Evolutionary conservation across 2,888 invertebrate genomes (phyloP).

Genomic region (Cantharis lateralis): DNA sequence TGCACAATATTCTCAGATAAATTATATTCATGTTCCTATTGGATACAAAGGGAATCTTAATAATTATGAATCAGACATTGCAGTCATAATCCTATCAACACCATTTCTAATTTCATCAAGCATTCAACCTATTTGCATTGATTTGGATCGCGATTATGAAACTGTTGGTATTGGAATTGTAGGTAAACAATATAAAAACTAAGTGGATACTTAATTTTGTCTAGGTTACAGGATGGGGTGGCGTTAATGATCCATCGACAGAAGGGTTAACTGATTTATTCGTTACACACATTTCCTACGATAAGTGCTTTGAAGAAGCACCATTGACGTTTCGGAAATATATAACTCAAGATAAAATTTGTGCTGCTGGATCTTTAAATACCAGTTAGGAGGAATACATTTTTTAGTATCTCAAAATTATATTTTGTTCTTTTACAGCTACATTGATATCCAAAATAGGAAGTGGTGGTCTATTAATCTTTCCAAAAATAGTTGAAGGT

Average conservation of each 20-base stretch:
- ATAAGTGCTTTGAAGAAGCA: constrained; percentile 32
- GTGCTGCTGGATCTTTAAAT: constrained; percentile 40
- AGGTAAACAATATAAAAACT: constrained; percentile 14
- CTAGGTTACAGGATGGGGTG: constrained; percentile 48
- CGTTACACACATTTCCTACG: constrained; percentile 32
- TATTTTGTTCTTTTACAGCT: constrained; percentile 39
- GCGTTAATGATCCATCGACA: constrained; percentile 39
- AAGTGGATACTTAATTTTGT: neutral
- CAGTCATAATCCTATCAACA: constrained; percentile 45
- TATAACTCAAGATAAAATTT: constrained; percentile 48
- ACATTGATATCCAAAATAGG: constrained; percentile 56
- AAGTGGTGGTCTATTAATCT: constrained; percentile 56
- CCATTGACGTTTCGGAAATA: constrained; percentile 24
- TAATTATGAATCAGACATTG: constrained; percentile 48
- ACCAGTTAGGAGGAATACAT: neutral
- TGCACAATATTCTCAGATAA: constrained; percentile 12
- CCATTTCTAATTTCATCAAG: constrained; percentile 43
- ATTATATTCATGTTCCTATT: constrained; percentile 32
- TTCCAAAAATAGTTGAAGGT: constrained; percentile 36
- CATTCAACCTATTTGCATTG: constrained; percentile 51
- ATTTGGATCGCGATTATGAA: too few species aligned
- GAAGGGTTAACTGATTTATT: constrained; percentile 36
- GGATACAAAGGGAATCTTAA: constrained; percentile 38
- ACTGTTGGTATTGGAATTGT: too few species aligned
- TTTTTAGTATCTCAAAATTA: neutral